Evolutionary conservation across 1,140 invertebrate species (phyloP).

Genomic region (Trinorchestia longiramus): DNA sequence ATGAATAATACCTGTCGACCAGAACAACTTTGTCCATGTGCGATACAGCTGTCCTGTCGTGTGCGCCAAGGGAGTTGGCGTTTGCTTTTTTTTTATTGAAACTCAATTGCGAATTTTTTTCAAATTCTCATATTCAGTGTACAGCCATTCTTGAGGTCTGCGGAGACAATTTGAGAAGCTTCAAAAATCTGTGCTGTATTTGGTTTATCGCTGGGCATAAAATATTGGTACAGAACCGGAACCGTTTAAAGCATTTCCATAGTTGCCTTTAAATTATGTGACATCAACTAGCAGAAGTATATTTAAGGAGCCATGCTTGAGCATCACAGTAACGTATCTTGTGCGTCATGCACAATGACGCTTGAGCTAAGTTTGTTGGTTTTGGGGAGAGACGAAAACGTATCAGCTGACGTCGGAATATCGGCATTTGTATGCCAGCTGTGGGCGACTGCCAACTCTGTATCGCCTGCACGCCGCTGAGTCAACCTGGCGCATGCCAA

Average conservation of each 20-base stretch:
- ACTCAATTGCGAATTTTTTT: neutral
- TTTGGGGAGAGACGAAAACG: neutral
- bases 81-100: neutral
- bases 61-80: neutral
- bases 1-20: neutral
- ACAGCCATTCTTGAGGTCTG: neutral
- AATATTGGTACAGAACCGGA: neutral
- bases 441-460: neutral
- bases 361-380: neutral
- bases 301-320: neutral
- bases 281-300: neutral
- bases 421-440: neutral
- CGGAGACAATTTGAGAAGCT: neutral
- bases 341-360: neutral
- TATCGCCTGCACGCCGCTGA: constrained; percentile 20
- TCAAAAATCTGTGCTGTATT: neutral
- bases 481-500: constrained; percentile 2
- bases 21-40: neutral
- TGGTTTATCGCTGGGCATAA: neutral
- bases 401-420: neutral
- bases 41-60: neutral
- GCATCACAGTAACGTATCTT: neutral
- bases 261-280: neutral
- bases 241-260: neutral
- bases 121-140: neutral